Conservation (phyloP, 2,888 invertebrate genomes). For the Drosophila kuntzei region DNA sequence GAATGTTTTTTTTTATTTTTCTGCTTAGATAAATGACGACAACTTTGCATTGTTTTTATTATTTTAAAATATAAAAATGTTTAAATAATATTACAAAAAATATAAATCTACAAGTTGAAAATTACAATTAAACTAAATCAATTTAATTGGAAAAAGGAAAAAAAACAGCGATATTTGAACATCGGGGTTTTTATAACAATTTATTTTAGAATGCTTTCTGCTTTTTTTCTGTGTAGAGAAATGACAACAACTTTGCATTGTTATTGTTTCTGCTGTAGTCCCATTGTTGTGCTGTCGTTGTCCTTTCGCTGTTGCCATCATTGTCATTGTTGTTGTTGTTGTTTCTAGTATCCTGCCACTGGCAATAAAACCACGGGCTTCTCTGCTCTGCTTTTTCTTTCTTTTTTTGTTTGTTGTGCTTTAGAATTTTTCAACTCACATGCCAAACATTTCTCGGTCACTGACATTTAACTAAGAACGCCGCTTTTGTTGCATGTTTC, state of each 20-base stretch:
- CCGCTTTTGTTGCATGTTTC: constrained; percentile 59
- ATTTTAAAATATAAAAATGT: no score
- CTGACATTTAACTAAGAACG: constrained; percentile 68
- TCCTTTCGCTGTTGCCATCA: constrained; percentile 39
- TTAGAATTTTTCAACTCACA: constrained; percentile 64
- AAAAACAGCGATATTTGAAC: no score
- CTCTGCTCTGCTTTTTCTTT: constrained; percentile 7
- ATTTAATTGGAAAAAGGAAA: no score
- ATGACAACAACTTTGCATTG: constrained; percentile 22
- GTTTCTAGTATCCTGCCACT: constrained; percentile 63
- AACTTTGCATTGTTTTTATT: no score
- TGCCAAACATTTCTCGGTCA: constrained; percentile 76
- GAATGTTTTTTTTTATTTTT: no score
- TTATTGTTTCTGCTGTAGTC: constrained; percentile 26
- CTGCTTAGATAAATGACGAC: no score
- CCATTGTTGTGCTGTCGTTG: constrained; percentile 47
- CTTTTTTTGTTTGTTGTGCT: constrained; percentile 25
- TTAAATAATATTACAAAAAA: no score
- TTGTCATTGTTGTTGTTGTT: constrained; percentile 30
- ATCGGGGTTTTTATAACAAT: no score
- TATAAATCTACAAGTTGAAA: no score
- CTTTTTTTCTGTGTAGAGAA: constrained; percentile 2
- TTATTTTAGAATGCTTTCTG: neutral
- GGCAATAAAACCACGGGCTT: constrained; percentile 68
- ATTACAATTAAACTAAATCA: no score